phyloP scores from a whole-genome alignment of 2,888 invertebrate species.

The Drosophila ochracea region DNA sequence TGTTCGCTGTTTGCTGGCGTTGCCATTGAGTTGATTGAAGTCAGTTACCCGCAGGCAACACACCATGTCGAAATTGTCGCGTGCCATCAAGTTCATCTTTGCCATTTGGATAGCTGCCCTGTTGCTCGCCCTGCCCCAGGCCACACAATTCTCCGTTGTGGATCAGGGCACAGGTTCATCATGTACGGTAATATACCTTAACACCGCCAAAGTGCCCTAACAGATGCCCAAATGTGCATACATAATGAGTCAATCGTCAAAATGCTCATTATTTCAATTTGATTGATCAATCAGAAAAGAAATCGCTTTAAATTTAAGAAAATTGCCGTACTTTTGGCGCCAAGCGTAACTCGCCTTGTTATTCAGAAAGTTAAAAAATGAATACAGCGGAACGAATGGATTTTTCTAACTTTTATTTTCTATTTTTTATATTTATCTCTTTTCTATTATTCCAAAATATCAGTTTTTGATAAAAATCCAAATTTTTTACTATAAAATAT shows the following conservation, averaged over 20 bases:
- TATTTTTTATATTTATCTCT: background rate
- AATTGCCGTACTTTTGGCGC: background rate
- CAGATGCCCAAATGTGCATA: background rate
- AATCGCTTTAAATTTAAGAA: background rate
- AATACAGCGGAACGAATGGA: background rate
- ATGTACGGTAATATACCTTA: slow-evolving; percentile 78
- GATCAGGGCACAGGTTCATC: slow-evolving; percentile 72
- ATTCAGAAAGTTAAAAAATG: background rate
- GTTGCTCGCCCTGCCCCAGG: slow-evolving; percentile 91
- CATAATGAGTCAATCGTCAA: background rate
- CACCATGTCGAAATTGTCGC: slow-evolving; percentile 94
- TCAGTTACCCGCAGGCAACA: slow-evolving; percentile 86
- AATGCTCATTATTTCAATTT: background rate
- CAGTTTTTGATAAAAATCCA: background rate
- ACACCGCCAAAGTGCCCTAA: background rate
- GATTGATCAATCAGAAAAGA: background rate
- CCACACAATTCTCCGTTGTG: slow-evolving; percentile 85
- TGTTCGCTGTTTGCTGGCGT: slow-evolving; percentile 14
- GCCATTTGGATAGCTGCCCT: slow-evolving; percentile 93
- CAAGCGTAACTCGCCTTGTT: background rate
- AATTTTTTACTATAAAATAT: background rate
- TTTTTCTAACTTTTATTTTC: background rate
- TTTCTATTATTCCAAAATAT: background rate
- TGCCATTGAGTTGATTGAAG: slow-evolving; percentile 47
- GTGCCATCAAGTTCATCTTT: slow-evolving; percentile 93